Percentiles rank a stretch among this genome's conserved stretches.
Evolutionary conservation across 2,888 invertebrate species (phyloP).

Genomic region (Salticus scenicus): DNA sequence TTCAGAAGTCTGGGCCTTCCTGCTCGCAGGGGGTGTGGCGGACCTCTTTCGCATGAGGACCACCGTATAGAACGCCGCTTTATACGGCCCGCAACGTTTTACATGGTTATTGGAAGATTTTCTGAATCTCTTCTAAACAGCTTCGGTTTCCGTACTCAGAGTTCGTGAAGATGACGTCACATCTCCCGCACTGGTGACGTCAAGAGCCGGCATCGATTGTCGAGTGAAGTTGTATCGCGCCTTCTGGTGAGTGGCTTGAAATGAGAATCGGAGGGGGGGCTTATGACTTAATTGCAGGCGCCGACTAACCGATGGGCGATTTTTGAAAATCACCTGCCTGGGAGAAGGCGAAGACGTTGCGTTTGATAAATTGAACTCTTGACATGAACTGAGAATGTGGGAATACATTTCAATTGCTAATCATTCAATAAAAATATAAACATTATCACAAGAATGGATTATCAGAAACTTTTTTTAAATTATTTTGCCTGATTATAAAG

Average conservation of each 20-base stretch:
- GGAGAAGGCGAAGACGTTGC: neutral
- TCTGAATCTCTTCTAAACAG: neutral
- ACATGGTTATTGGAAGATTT: neutral
- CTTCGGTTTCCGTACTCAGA: conserved; percentile 5
- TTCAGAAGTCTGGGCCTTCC: conserved; percentile 37
- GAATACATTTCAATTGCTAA: no score
- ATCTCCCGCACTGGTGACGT: conserved; percentile 56
- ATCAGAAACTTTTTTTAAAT: no score
- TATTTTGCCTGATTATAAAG: no score
- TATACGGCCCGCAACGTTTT: conserved; percentile 7
- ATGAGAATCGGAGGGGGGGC: neutral
- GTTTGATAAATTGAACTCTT: neutral
- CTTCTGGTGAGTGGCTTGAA: neutral
- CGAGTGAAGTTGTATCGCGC: conserved; percentile 8
- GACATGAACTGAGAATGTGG: no score
- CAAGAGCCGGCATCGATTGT: conserved; percentile 46
- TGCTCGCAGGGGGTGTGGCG: conserved; percentile 37
- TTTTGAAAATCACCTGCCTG: neutral
- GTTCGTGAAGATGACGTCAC: conserved; percentile 46
- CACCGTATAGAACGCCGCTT: neutral
- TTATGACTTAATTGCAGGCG: neutral
- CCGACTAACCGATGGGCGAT: neutral
- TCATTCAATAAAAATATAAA: no score
- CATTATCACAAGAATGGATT: no score
- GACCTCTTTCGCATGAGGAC: conserved; percentile 45